Conservation (phyloP, 2,113 vertebrate genomes). For the Grammomys surdaster region DNA sequence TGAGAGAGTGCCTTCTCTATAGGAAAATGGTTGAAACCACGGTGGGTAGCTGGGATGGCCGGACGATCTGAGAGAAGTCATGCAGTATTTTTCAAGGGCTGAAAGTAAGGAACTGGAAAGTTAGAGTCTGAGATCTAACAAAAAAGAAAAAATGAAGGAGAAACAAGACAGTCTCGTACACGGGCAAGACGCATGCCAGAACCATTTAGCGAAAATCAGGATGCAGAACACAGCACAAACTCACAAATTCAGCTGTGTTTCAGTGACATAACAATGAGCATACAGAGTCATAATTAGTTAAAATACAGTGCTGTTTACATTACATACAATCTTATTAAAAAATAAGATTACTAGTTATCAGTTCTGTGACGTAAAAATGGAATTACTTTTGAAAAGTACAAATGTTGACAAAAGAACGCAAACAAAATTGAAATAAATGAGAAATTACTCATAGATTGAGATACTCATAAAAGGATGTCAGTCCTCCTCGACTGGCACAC, state of each 20-base stretch:
- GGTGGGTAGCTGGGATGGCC: not conserved
- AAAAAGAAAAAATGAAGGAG: not conserved
- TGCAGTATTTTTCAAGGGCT: not conserved
- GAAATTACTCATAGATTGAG: not conserved
- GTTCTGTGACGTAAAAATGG: not conserved
- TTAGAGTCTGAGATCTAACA: not conserved
- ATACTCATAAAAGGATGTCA: not conserved
- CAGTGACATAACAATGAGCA: not conserved
- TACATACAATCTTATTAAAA: too few species aligned
- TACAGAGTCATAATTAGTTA: not conserved
- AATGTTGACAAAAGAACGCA: not conserved
- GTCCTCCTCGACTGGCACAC: not conserved
- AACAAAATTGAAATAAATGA: not conserved
- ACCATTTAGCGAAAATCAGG: not conserved
- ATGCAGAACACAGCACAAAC: not conserved
- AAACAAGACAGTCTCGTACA: not conserved
- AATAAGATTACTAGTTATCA: not conserved
- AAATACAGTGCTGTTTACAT: not conserved
- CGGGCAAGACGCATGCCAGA: not conserved
- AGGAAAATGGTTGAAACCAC: not conserved
- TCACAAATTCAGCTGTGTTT: not conserved
- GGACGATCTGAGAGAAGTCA: not conserved
- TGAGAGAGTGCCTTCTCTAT: not conserved
- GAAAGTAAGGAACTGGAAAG: not conserved
- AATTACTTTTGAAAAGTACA: not conserved